A percentile compares a stretch with the other conserved stretches of the same genome.
These are phyloP conservation scores for Cetoscarus ocellatus DNA, from an alignment of 2,797 vertebrate genomes.

Conservation along the genomic window DNA sequence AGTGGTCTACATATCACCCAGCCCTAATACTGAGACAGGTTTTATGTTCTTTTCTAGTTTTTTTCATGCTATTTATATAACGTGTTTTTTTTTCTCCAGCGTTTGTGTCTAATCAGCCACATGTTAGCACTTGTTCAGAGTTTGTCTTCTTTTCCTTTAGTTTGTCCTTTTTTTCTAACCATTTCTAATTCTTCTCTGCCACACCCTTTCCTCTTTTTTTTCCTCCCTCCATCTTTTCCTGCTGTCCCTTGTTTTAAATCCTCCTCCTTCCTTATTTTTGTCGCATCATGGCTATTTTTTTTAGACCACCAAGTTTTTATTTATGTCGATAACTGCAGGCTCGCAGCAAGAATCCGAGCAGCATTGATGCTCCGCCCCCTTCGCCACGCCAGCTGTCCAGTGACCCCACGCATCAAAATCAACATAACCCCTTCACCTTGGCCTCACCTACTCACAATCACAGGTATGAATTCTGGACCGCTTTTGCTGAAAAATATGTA, in stretches of 20 bases:
- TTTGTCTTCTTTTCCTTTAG: conserved; percentile 83
- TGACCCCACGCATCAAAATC: conserved; percentile 83
- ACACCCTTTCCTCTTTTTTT: conserved; percentile 79
- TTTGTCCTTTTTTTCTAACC: conserved; percentile 91
- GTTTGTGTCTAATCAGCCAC: conserved; percentile 74
- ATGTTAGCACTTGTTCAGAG: conserved; percentile 72
- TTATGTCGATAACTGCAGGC: conserved; percentile 99
- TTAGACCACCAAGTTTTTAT: conserved; percentile 99
- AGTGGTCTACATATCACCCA: too few relatives aligned
- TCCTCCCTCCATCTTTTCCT: conserved; percentile 74
- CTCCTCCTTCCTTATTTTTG: conserved; percentile 74
- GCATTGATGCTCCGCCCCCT: conserved; percentile 86
- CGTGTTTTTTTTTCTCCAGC: conserved; percentile 48
- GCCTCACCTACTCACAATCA: conserved; percentile 74
- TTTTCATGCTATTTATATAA: conserved; percentile 36
- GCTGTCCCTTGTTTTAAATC: conserved; percentile 67
- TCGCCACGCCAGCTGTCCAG: conserved; percentile 82
- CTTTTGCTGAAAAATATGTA: too few relatives aligned
- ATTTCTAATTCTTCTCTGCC: conserved; percentile 94
- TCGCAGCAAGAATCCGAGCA: conserved; percentile 87
- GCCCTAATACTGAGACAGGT: conserved; percentile 26
- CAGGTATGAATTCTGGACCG: conserved; percentile 72
- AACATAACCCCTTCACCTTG: conserved; percentile 78
- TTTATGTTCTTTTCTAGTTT: conserved; percentile 20
- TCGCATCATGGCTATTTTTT: conserved; percentile 90